Conservation (phyloP, 2,797 vertebrate species). For the Synaphobranchus kaupii region DNA sequence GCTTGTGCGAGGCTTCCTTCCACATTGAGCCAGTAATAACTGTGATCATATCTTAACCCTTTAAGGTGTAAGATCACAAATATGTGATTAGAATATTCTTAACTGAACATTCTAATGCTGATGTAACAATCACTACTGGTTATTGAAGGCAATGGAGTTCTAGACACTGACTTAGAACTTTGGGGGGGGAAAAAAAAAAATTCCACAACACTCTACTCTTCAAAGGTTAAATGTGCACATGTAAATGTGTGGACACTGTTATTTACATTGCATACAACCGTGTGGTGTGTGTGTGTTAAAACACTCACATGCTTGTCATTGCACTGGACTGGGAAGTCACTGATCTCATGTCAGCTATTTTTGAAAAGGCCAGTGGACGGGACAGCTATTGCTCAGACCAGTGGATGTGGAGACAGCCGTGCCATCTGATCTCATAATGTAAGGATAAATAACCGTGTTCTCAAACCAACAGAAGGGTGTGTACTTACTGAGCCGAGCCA, state of each 20-base stretch:
- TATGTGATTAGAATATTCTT: too few relatives aligned
- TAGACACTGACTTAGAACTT: too few relatives aligned
- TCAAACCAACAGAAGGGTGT: not conserved
- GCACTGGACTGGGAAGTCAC: not conserved
- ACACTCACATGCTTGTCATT: not conserved
- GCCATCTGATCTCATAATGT: not conserved
- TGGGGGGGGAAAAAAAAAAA: too few relatives aligned
- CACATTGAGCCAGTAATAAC: not conserved
- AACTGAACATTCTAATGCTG: too few relatives aligned
- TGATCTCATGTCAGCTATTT: not conserved
- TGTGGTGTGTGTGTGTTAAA: not conserved
- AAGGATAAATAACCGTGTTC: not conserved
- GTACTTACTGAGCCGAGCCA: not conserved
- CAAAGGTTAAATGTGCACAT: slow-evolving; percentile 22
- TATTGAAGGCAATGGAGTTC: too few relatives aligned
- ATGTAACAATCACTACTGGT: too few relatives aligned
- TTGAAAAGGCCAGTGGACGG: not conserved
- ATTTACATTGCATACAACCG: slow-evolving; percentile 27
- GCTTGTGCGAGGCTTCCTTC: not conserved
- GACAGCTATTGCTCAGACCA: not conserved
- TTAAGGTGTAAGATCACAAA: too few relatives aligned
- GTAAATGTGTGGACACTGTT: slow-evolving; percentile 18
- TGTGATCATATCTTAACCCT: not conserved
- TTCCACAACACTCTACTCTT: too few relatives aligned
- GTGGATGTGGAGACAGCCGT: not conserved